Percentiles rank a stretch among this genome's conserved stretches.
phyloP scores from a whole-genome alignment of 2,888 invertebrate genomes.

The Drosophila neutralis region DNA sequence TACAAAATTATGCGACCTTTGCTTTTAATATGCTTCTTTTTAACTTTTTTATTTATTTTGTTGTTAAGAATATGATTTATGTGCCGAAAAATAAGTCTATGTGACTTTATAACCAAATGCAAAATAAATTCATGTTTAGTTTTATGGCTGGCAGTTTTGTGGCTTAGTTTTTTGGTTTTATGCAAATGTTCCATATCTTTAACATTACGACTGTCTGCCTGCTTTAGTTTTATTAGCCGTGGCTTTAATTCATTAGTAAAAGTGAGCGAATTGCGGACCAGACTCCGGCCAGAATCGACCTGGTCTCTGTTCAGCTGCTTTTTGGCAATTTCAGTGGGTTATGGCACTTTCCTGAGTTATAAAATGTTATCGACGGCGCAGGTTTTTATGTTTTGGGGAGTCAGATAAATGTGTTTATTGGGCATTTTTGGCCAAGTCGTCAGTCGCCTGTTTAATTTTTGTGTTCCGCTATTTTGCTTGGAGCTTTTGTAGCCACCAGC shows the following conservation, averaged over 20 bases:
- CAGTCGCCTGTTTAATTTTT: constrained; percentile 70
- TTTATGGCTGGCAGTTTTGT: constrained; percentile 29
- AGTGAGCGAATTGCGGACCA: constrained; percentile 20
- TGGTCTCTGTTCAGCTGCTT: constrained; percentile 11
- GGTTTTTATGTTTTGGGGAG: constrained; percentile 74
- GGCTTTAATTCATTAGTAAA: constrained; percentile 75
- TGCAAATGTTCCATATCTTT: constrained; percentile 51
- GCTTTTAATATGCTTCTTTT: constrained; percentile 19
- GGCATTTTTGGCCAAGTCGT: constrained; percentile 61
- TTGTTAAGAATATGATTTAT: constrained; percentile 61
- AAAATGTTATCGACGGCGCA: constrained; percentile 78
- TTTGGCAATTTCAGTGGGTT: constrained; percentile 56
- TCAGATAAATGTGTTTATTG: constrained; percentile 80
- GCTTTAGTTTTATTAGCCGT: constrained; percentile 69
- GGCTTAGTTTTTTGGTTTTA: constrained; percentile 37
- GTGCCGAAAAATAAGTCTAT: constrained; percentile 50
- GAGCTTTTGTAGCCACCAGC: constrained; percentile 25
- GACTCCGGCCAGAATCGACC: background rate
- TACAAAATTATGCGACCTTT: constrained; percentile 61
- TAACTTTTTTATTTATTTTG: constrained; percentile 7
- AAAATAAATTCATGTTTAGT: constrained; percentile 57
- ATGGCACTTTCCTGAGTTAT: constrained; percentile 74
- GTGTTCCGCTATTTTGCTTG: constrained; percentile 55
- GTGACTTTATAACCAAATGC: constrained; percentile 43
- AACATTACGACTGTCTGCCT: constrained; percentile 25